Evolutionary conservation across 2,888 invertebrate species (phyloP).

Genomic region (Lapara coniferarum): DNA sequence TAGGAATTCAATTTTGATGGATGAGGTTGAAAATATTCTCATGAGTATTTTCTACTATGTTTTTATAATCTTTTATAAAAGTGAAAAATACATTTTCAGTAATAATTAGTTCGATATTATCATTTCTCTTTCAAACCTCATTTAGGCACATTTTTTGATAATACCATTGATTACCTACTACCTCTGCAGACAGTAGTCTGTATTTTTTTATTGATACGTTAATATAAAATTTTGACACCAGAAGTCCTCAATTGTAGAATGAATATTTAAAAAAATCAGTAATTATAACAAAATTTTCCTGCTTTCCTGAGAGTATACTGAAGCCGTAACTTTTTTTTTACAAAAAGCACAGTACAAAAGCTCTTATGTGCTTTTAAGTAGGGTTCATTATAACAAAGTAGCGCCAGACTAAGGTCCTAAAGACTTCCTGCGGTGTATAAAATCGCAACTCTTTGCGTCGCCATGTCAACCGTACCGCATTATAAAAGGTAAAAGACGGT

Average conservation of each 20-base stretch:
- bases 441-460: conserved; percentile 20
- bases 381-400: conserved; percentile 10
- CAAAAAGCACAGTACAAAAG: neutral
- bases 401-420: neutral
- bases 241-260: neutral
- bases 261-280: neutral
- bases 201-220: no score
- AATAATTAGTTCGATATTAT: no score
- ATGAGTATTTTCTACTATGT: no score
- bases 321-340: neutral
- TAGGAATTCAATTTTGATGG: no score
- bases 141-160: no score
- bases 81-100: no score
- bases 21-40: no score
- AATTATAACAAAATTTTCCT: neutral
- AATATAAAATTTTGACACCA: neutral
- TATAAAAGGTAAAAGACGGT: conserved; percentile 27
- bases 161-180: no score
- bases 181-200: no score
- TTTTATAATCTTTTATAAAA: no score
- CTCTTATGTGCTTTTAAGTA: neutral
- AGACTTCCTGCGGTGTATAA: conserved; percentile 19
- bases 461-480: conserved; percentile 19
- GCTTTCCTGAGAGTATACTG: neutral
- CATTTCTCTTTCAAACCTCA: no score